Base-by-base conservation (phyloP, 2,888 invertebrate species). In the Calephelis perditalis region DNA sequence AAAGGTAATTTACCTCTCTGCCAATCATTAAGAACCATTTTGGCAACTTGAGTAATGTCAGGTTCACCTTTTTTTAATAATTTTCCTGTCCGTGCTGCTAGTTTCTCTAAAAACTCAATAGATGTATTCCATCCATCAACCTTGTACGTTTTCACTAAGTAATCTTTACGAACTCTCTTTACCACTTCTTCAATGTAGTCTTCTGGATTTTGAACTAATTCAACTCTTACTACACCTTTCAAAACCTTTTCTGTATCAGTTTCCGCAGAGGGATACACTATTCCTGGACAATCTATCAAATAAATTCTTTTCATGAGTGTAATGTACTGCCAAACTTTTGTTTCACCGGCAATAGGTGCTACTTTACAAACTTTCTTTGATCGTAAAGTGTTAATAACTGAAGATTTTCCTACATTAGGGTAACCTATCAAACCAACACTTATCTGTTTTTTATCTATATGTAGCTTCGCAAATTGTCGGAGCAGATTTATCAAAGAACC, bases 251-350 rank as follows among this genome's bases (percentile, higher is more conserved):
- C 97, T 0, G 97, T 95, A 71, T 99, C 99, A 2, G 97, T 96
- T 89, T 99, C 99, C 11, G 97, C 97, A 9, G 97, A 96, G 8
- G 99, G 98, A 86, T 99, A 99, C 6, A 99, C 99, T 60, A 99
- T 96, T 45, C 99, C 99, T 3, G 99, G 99, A 82, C 99, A 99
- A 91, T 99, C 99, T 71, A 99, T 99, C 11, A 99, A 91, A 81
- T 96, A 99, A 76, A 99, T 99, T 71, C 97, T 93, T 72, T 94
- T 94, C 99, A 99, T 99, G 60, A 99, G 86, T 0, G 99, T 99
- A 52, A 99, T 98, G 79, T 99, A 99, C 81, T 99, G 99, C 99
- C 99, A 99, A 1, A 99, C 98, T 91, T 97, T 97, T 0, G 97
- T 97, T 85, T 97, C 97, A 6, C 99, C 99, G 62, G 99, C 99